Conservation (phyloP, 2,888 invertebrate species). For the Hirtodrosophila duncani region DNA sequence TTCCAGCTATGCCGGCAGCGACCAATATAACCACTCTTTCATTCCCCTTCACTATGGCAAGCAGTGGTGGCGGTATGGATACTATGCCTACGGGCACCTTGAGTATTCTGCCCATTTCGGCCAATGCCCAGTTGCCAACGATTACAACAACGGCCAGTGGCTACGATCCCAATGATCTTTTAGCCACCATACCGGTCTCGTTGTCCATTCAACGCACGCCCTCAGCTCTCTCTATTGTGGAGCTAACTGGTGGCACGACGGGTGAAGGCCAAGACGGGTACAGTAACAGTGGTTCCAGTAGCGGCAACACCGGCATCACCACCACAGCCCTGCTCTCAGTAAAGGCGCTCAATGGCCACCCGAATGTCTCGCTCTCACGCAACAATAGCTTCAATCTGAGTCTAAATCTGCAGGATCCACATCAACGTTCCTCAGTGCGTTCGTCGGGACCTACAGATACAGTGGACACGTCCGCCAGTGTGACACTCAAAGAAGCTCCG, state of each 20-base stretch:
- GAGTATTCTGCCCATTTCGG: constrained; percentile 70
- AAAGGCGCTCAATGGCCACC: constrained; percentile 60
- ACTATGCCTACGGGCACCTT: constrained; percentile 70
- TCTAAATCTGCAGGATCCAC: constrained; percentile 63
- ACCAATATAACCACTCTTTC: constrained; percentile 75
- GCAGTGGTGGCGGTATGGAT: constrained; percentile 67
- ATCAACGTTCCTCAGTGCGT: constrained; percentile 69
- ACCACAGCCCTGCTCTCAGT: constrained; percentile 68
- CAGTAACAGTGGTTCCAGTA: constrained; percentile 44
- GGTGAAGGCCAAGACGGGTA: constrained; percentile 33
- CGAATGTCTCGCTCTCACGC: constrained; percentile 72
- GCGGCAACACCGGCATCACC: constrained; percentile 49
- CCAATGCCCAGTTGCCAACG: constrained; percentile 64
- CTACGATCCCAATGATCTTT: constrained; percentile 63
- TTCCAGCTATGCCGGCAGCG: constrained; percentile 59
- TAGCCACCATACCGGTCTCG: constrained; percentile 75
- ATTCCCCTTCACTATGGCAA: constrained; percentile 76
- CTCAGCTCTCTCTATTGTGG: constrained; percentile 68
- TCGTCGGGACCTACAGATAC: constrained; percentile 52
- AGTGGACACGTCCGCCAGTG: constrained; percentile 30
- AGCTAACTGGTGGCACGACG: constrained; percentile 44
- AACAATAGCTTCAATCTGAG: constrained; percentile 75
- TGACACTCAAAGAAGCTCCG: constrained; percentile 27
- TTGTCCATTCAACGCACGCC: constrained; percentile 72
- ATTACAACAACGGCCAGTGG: constrained; percentile 66